phyloP scores from a whole-genome alignment of 53 echinoderm and acorn worm species.

The Echinarachnius parma region DNA sequence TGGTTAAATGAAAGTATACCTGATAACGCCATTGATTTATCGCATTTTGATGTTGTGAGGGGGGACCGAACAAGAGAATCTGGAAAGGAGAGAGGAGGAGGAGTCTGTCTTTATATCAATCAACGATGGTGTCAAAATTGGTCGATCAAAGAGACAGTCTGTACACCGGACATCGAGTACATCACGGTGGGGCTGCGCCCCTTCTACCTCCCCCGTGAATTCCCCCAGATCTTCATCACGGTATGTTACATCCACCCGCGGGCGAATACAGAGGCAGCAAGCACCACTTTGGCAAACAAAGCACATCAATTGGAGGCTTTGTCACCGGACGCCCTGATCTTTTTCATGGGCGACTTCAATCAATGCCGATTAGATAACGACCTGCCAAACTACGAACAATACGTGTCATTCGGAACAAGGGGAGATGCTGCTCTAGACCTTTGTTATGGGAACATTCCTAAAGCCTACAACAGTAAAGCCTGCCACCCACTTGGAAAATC shows the following conservation, averaged over 20 bases:
- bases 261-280: conserved; percentile 25
- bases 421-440: conserved; percentile 29
- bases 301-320: conserved; percentile 7
- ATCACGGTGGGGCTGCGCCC: conserved; percentile 49
- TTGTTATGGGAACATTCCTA: conserved; percentile 50
- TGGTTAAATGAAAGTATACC: conserved; percentile 50
- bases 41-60: conserved; percentile 48
- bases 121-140: conserved; percentile 47
- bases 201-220: conserved; percentile 49
- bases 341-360: conserved; percentile 58
- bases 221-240: conserved; percentile 47
- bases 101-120: conserved; percentile 55
- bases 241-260: conserved; percentile 40
- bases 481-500: conserved; percentile 50
- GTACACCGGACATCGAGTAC: conserved; percentile 50
- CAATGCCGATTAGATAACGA: conserved; percentile 43
- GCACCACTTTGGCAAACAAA: conserved; percentile 3
- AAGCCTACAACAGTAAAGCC: conserved; percentile 34
- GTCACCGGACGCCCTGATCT: conserved; percentile 38
- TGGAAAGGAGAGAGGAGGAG: conserved; percentile 45
- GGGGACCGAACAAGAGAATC: conserved; percentile 40
- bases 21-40: conserved; percentile 43
- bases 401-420: conserved; percentile 22
- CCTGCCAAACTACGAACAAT: conserved; percentile 45
- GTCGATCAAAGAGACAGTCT: conserved; percentile 22